Conservation (phyloP, 2,113 vertebrate species). For the Pseudopipra pipra region DNA sequence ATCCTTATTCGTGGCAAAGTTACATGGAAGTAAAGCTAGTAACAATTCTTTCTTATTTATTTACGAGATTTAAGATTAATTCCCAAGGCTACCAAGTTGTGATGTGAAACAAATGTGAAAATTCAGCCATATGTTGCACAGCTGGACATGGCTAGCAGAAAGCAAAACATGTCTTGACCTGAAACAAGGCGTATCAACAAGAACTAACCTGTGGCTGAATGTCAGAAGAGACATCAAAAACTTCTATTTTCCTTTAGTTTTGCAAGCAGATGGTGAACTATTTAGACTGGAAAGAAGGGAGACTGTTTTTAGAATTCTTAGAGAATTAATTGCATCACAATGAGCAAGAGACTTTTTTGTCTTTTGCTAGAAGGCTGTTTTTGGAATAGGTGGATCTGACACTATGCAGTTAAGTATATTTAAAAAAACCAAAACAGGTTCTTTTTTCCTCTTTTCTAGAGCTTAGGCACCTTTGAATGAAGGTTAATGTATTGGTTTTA, state of each 20-base stretch:
- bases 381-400: neutral
- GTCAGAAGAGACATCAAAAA: neutral
- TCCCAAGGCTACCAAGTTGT: neutral
- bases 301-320: neutral
- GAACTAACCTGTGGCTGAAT: neutral
- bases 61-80: neutral
- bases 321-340: neutral
- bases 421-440: neutral
- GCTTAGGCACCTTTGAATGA: neutral
- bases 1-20: neutral
- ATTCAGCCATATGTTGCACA: neutral
- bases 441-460: neutral
- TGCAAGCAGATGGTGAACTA: neutral
- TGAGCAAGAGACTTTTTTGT: fast-evolving
- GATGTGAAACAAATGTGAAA: neutral
- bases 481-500: neutral
- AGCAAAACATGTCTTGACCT: fast-evolving
- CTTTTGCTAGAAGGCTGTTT: neutral
- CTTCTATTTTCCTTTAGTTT: neutral
- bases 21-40: neutral
- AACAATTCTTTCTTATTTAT: neutral
- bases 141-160: neutral
- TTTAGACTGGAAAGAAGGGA: neutral
- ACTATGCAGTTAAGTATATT: neutral
- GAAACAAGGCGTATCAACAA: neutral